These are phyloP conservation scores for Brenthis hecate DNA, from an alignment of 2,888 invertebrate genomes.

Conservation along the genomic window DNA sequence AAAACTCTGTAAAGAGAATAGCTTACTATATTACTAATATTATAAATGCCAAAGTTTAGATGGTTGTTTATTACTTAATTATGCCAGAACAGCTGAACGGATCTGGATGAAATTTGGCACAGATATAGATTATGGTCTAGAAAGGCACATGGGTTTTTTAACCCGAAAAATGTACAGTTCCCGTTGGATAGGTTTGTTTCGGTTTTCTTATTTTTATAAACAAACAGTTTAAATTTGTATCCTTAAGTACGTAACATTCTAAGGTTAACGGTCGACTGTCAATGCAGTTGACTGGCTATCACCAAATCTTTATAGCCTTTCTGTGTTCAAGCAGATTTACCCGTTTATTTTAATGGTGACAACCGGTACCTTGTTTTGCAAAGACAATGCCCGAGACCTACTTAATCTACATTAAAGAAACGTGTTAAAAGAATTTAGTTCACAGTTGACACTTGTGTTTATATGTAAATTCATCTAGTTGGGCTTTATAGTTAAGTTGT, in stretches of 20 bases:
- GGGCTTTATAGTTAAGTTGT: neutral
- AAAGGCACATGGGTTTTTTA: no score
- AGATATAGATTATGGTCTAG: no score
- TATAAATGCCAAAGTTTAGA: no score
- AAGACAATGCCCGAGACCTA: slow-evolving; percentile 23
- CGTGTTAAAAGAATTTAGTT: slow-evolving; percentile 14
- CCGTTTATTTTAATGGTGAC: slow-evolving; percentile 27
- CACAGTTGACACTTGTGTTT: neutral
- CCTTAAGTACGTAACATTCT: neutral
- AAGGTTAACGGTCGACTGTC: slow-evolving; percentile 33
- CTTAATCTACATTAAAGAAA: slow-evolving; percentile 8
- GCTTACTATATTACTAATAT: no score
- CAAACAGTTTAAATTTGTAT: neutral
- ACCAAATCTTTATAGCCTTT: slow-evolving; percentile 36
- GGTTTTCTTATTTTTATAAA: neutral
- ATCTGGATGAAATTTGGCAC: no score
- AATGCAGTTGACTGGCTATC: slow-evolving; percentile 29
- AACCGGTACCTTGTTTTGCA: slow-evolving; percentile 7
- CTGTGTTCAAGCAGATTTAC: slow-evolving; percentile 20
- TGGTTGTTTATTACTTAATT: no score
- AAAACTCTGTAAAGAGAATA: no score
- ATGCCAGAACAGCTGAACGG: no score
- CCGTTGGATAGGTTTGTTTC: no score
- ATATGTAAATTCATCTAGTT: neutral
- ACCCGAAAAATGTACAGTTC: no score